Percentiles rank a stretch among this genome's conserved stretches.
These are phyloP conservation scores for Oedothorax gibbosus DNA, from an alignment of 1,140 invertebrate genomes.

Conservation along the genomic window DNA sequence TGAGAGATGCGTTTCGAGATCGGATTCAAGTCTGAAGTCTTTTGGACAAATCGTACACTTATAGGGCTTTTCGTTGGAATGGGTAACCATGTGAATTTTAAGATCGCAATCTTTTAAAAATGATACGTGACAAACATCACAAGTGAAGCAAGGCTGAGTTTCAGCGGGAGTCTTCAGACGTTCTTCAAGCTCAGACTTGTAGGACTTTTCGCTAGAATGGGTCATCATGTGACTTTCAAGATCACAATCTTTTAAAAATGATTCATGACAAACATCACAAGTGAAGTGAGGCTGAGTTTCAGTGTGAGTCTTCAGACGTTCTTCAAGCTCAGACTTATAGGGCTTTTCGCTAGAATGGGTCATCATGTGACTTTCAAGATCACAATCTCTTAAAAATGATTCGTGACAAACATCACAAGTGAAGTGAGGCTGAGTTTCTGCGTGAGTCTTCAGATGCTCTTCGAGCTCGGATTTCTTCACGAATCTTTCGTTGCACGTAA, in stretches of 20 bases:
- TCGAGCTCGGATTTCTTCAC: neutral
- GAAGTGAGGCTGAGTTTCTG: constrained; percentile 62
- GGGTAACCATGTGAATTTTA: no score
- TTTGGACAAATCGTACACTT: no score
- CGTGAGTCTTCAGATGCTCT: neutral
- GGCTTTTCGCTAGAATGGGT: neutral
- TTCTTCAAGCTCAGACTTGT: neutral
- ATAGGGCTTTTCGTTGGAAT: no score
- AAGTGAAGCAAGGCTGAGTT: no score
- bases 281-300: no score
- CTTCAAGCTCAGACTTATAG: neutral
- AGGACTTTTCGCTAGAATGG: no score
- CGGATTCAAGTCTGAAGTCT: no score
- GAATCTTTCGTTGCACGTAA: neutral
- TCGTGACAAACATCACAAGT: constrained; percentile 64
- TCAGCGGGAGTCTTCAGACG: neutral
- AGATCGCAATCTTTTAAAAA: no score
- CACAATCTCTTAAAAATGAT: constrained; percentile 32
- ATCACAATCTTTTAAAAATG: no score
- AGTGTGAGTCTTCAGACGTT: neutral
- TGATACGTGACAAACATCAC: no score
- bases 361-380: constrained; percentile 68
- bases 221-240: no score
- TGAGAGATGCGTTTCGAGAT: no score
- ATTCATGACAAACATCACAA: constrained; percentile 17